Conservation (phyloP, 1,140 invertebrate species). For the Dufourea novaeangliae region DNA sequence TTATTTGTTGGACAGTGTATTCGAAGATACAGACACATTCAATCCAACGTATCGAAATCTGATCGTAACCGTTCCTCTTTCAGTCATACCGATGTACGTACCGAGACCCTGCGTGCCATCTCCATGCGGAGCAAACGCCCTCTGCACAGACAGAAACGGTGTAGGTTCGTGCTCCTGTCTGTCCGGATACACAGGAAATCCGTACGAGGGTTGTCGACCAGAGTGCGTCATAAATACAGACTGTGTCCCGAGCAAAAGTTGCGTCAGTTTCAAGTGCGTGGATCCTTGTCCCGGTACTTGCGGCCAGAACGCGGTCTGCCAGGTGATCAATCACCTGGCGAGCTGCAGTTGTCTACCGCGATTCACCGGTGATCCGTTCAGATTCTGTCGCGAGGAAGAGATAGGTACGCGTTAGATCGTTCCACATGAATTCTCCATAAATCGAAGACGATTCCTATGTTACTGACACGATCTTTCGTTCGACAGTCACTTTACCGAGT, state of each 20-base stretch:
- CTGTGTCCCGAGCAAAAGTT: constrained; percentile 79
- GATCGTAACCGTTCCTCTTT: background rate
- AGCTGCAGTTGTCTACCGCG: constrained; percentile 85
- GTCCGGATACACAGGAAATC: constrained; percentile 81
- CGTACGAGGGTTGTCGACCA: constrained; percentile 82
- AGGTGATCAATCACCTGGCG: constrained; percentile 84
- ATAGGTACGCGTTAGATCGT: constrained; percentile 18
- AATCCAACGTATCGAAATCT: background rate
- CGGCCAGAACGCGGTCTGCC: constrained; percentile 85
- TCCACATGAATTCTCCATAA: background rate
- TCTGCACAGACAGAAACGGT: constrained; percentile 78
- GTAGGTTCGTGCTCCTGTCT: constrained; percentile 81
- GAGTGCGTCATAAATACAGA: constrained; percentile 81
- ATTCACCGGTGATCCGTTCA: constrained; percentile 88
- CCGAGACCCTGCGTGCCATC: constrained; percentile 78
- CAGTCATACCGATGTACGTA: constrained; percentile 55
- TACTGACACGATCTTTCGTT: background rate
- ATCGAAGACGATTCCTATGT: too few relatives aligned
- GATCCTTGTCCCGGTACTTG: constrained; percentile 82
- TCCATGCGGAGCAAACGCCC: constrained; percentile 81
- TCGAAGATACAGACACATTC: too few relatives aligned
- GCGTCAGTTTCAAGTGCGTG: constrained; percentile 79
- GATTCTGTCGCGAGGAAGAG: constrained; percentile 70
- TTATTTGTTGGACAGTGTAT: too few relatives aligned
- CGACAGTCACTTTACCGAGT: constrained; percentile 19